phyloP scores from a whole-genome alignment of 2,113 vertebrate genomes.

The Cyanoliseus patagonus region DNA sequence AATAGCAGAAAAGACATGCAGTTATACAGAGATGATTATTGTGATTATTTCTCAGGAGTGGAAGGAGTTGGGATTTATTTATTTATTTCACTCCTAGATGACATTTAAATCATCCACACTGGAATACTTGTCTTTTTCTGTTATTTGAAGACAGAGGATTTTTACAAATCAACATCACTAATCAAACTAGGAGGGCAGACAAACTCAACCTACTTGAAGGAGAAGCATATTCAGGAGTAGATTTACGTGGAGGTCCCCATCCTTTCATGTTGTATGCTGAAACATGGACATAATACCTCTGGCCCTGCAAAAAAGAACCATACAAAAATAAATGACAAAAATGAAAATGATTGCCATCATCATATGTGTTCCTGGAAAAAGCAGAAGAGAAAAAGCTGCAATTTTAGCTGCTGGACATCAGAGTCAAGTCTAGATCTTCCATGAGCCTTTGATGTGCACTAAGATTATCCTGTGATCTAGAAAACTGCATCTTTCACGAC shows the following conservation, averaged over 20 bases:
- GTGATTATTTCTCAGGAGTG: neutral
- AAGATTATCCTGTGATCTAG: constrained; percentile 72
- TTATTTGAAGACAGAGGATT: neutral
- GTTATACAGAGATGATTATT: neutral
- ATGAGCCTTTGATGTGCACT: constrained; percentile 72
- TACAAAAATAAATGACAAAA: neutral
- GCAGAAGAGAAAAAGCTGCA: constrained; percentile 30
- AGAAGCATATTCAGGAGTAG: constrained; percentile 83
- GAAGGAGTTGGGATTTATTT: neutral
- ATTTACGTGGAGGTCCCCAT: constrained; percentile 85
- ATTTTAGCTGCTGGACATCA: constrained; percentile 65
- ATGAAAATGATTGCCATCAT: neutral
- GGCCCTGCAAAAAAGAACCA: constrained; percentile 77
- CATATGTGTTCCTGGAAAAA: neutral
- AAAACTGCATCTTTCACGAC: constrained; percentile 60
- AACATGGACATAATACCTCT: constrained; percentile 85
- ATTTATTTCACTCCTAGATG: neutral
- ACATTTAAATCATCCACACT: neutral
- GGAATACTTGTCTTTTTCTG: neutral
- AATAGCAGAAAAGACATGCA: neutral
- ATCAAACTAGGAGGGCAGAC: neutral
- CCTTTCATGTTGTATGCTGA: constrained; percentile 96
- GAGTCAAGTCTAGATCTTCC: constrained; percentile 67
- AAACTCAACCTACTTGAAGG: constrained; percentile 88
- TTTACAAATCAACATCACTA: neutral